Conservation (phyloP, 1,140 invertebrate species). For the Littorina saxatilis region DNA sequence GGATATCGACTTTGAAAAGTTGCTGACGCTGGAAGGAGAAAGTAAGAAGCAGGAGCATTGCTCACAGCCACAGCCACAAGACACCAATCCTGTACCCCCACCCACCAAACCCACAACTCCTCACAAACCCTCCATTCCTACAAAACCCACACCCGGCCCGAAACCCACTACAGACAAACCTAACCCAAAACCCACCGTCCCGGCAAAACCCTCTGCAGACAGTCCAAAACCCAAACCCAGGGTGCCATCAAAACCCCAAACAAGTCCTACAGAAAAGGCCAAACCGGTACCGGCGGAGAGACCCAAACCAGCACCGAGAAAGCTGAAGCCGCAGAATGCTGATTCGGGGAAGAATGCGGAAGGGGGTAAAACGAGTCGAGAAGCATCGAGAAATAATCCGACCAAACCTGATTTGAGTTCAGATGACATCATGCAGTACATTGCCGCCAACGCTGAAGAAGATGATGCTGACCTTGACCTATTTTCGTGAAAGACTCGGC, state of each 20-base stretch:
- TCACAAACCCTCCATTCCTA: slow-evolving; percentile 16
- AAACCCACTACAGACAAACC: background rate
- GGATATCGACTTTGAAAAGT: slow-evolving; percentile 26
- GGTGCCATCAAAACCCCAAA: no score
- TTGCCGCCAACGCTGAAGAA: slow-evolving; percentile 17
- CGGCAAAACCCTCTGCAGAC: slow-evolving; percentile 6
- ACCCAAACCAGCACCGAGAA: slow-evolving; percentile 29
- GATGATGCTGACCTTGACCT: slow-evolving; percentile 28
- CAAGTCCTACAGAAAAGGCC: no score
- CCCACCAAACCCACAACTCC: background rate
- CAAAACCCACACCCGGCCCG: slow-evolving; percentile 25
- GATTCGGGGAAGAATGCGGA: background rate
- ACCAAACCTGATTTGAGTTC: background rate
- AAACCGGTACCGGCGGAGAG: background rate
- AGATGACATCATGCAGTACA: slow-evolving; percentile 40
- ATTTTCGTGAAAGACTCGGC: slow-evolving; percentile 19
- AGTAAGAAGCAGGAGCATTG: background rate
- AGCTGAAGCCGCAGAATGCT: background rate
- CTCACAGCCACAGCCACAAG: background rate
- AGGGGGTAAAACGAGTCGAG: background rate
- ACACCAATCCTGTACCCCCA: background rate
- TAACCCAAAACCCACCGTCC: slow-evolving; percentile 7
- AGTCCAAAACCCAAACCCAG: no score
- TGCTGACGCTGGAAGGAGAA: background rate
- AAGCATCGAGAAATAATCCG: background rate